Evolutionary conservation across 2,888 invertebrate species (phyloP).

Genomic region (Leptura quadrifasciata): DNA sequence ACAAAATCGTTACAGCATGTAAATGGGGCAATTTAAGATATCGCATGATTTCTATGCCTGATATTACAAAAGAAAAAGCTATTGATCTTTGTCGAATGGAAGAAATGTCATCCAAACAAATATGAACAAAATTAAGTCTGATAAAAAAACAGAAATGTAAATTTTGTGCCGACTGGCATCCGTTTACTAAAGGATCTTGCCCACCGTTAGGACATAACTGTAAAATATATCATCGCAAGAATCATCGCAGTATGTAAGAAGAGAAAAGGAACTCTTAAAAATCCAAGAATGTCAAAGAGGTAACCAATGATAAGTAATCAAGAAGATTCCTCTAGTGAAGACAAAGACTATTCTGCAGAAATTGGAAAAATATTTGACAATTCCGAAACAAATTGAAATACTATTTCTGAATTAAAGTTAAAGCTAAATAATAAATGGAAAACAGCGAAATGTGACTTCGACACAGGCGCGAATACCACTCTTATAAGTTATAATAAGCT

Average conservation of each 20-base stretch:
- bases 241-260: background rate
- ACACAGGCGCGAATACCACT: too few relatives aligned
- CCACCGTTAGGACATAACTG: background rate
- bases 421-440: too few relatives aligned
- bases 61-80: background rate
- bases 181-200: background rate
- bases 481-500: background rate
- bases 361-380: constrained; percentile 1
- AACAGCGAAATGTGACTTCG: too few relatives aligned
- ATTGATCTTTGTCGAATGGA: background rate
- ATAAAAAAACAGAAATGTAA: background rate
- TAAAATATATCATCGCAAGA: background rate
- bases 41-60: too few relatives aligned
- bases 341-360: background rate
- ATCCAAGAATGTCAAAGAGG: background rate
- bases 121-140: background rate
- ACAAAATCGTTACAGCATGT: too few relatives aligned
- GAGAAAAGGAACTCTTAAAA: background rate
- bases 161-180: background rate
- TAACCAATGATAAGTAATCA: background rate
- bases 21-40: too few relatives aligned
- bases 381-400: background rate
- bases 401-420: too few relatives aligned
- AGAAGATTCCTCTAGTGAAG: background rate
- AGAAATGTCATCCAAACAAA: background rate